These are phyloP conservation scores for Mormyrops attenuatus DNA, from an alignment of 2,797 vertebrate genomes.

Conservation along the genomic window DNA sequence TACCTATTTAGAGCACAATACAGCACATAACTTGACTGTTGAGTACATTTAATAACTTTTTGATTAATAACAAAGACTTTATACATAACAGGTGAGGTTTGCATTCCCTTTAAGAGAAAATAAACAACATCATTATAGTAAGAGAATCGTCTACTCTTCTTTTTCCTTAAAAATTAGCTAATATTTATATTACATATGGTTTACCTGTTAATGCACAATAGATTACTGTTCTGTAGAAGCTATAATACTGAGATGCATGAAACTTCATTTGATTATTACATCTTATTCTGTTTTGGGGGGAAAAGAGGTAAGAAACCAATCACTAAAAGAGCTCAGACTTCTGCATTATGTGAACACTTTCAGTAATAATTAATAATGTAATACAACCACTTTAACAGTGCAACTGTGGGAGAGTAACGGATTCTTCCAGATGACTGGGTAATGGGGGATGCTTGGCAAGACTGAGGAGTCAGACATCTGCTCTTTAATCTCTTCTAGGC, in stretches of 20 bases:
- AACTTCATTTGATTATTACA: neutral
- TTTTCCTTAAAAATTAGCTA: neutral
- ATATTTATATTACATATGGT: neutral
- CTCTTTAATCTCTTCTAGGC: slow-evolving; percentile 43
- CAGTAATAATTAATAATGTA: neutral
- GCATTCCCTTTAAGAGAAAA: neutral
- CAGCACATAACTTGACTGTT: neutral
- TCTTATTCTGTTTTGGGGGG: neutral
- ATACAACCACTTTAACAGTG: neutral
- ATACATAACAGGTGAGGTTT: neutral
- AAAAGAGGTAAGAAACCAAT: neutral
- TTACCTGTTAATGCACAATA: slow-evolving; percentile 1
- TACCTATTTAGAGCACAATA: neutral
- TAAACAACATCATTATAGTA: neutral
- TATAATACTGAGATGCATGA: neutral
- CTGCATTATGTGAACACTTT: neutral
- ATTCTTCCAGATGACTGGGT: neutral
- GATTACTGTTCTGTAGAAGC: neutral
- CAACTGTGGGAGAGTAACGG: neutral
- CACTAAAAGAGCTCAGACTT: neutral
- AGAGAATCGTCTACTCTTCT: neutral
- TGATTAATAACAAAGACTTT: neutral
- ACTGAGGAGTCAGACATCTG: neutral
- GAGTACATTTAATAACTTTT: neutral
- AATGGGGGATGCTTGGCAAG: neutral